Conservation (phyloP, 2,888 invertebrate genomes). For the Agonopterix heracliana region DNA sequence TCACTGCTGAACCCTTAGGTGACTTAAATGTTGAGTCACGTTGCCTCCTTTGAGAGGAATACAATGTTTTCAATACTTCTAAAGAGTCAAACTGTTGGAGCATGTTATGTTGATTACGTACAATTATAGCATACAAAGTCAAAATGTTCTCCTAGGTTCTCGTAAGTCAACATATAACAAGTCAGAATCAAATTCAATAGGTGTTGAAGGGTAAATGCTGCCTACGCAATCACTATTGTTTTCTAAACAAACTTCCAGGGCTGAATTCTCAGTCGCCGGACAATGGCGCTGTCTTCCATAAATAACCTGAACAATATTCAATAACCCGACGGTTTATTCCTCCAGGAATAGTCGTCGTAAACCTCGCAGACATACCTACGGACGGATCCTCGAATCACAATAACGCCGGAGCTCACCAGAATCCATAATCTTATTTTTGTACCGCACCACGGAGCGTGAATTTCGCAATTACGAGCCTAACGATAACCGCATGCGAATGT, state of each 20-base stretch:
- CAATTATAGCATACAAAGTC: too few species aligned
- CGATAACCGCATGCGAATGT: conserved; percentile 36
- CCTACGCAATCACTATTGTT: conserved; percentile 5
- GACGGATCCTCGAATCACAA: conserved; percentile 77
- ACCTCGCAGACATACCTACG: conserved; percentile 74
- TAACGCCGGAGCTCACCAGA: conserved; percentile 73
- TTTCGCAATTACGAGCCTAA: conserved; percentile 70
- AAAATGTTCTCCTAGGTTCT: too few species aligned
- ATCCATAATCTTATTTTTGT: conserved; percentile 77
- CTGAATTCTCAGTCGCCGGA: conserved; percentile 41
- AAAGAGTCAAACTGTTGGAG: too few species aligned
- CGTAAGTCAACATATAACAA: too few species aligned
- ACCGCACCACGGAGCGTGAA: conserved; percentile 75
- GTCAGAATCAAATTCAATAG: neutral
- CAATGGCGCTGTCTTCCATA: conserved; percentile 68
- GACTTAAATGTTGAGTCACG: too few species aligned
- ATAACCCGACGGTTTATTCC: conserved; percentile 68
- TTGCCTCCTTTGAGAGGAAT: too few species aligned
- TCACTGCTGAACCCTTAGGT: neutral
- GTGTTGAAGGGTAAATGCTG: neutral
- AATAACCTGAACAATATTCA: conserved; percentile 72
- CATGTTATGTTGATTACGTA: too few species aligned
- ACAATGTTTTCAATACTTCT: too few species aligned
- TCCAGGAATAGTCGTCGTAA: conserved; percentile 72
- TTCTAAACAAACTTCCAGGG: conserved; percentile 40